Base-by-base conservation (phyloP, 1,140 invertebrate species). In the Drosophila nasuta region DNA sequence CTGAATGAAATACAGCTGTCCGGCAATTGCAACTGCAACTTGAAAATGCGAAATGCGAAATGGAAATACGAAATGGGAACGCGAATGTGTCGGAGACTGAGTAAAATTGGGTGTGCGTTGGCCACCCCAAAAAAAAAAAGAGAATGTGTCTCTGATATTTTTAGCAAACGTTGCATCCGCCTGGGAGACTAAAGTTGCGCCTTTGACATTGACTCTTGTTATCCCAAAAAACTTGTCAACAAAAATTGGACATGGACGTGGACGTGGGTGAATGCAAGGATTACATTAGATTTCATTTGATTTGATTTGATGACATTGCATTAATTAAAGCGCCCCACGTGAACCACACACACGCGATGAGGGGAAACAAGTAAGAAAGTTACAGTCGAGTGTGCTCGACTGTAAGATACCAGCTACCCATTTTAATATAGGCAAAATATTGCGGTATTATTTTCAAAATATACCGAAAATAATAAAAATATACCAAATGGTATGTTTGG, bases 171-270 rank as follows among this genome's bases (percentile, higher is more conserved):
- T 56, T 74, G 71, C 71, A 74, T 74, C 71, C 71, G 66, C 58
- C 56, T 1, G 5, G 38, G 48, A 57, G 76, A 17, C 52, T 13
- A 59, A 8, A 20, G 41, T 49, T 57, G 57, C 52, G 72, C 54
- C 81, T 83, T 66, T 74, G 71, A 74, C 81, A 82, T 72, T 75
- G 72, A 62, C 52, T 82, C 58, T 66, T 35, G 17, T 79, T 75
- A 81, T 85, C 83, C 78, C 73, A 77, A 64, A 66, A 62, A 78
- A 70, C 75, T 67, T 78, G 78, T 81, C 82, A 85, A 78, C 69
- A 38, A 17, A 58, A 60, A 25, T 25, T 25, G 20, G 20, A 25
- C 20, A 0, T 45, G 17, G 20, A 43, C 3, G 7, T 20, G 28
- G 5, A n/a, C 7, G 17, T 25, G 65, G 28, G 20, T 3, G 59